A percentile compares a stretch with the other conserved stretches of the same genome.
Evolutionary conservation across 2,113 vertebrate species (phyloP).

Genomic region (Raja brachyura): DNA sequence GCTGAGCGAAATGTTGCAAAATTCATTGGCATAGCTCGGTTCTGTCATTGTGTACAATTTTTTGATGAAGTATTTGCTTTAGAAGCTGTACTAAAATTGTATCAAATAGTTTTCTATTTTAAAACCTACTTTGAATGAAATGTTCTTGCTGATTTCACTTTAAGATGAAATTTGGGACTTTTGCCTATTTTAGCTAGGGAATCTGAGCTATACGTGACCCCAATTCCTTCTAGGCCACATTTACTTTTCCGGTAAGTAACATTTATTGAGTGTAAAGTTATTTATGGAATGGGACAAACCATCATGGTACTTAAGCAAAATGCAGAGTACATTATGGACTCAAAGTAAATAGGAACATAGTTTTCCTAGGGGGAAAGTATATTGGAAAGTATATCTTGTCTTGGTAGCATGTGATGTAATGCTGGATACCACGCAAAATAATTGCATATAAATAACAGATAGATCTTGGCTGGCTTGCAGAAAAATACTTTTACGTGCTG

Average conservation of each 20-base stretch:
- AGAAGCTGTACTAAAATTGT: background rate
- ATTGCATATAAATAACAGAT: background rate
- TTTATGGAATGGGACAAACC: background rate
- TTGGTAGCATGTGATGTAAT: background rate
- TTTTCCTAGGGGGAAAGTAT: background rate
- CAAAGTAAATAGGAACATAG: background rate
- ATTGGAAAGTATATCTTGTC: constrained; percentile 9
- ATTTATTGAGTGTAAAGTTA: background rate
- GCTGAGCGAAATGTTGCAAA: too few relatives aligned
- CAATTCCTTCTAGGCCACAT: background rate
- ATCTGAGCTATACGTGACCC: background rate
- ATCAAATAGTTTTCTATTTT: background rate
- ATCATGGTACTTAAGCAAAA: background rate
- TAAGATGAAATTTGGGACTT: background rate
- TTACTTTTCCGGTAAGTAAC: background rate
- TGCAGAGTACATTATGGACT: background rate
- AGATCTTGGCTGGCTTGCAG: background rate
- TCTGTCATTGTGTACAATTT: background rate
- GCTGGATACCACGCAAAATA: background rate
- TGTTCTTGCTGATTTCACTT: background rate
- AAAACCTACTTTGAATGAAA: background rate
- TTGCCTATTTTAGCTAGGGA: background rate
- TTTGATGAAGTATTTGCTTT: background rate
- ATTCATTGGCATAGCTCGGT: too few relatives aligned
- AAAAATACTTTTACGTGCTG: background rate